Conservation (phyloP, 1,140 invertebrate species). For the Papilio dardanus region DNA sequence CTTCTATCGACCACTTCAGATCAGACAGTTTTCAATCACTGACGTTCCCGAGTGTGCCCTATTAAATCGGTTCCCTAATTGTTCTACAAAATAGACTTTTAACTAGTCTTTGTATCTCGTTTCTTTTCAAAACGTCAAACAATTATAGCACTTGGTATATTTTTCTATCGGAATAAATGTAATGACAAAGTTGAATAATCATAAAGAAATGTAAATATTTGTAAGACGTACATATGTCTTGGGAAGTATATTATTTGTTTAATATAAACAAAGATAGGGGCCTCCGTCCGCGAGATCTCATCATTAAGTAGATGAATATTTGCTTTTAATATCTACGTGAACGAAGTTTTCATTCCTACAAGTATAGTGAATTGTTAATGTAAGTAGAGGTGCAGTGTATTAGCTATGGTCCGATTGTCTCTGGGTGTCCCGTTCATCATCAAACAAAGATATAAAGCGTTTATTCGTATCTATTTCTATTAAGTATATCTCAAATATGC, state of each 20-base stretch:
- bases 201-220: neutral
- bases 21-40: neutral
- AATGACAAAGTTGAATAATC: neutral
- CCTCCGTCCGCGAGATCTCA: neutral
- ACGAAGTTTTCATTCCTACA: neutral
- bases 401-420: too few species aligned
- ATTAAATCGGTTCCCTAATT: neutral
- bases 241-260: neutral
- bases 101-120: neutral
- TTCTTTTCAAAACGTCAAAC: neutral
- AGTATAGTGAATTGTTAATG: too few species aligned
- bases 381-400: too few species aligned
- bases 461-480: neutral
- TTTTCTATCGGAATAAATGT: neutral
- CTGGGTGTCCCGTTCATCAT: too few species aligned
- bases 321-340: neutral
- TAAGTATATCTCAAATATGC: too few species aligned
- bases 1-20: neutral
- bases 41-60: neutral
- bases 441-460: neutral
- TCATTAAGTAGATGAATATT: slow-evolving; percentile 7
- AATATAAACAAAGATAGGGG: neutral
- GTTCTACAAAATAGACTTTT: neutral
- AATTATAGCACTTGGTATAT: neutral
- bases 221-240: neutral